phyloP scores from a whole-genome alignment of 2,113 vertebrate genomes.

The Lanius ludovicianus region DNA sequence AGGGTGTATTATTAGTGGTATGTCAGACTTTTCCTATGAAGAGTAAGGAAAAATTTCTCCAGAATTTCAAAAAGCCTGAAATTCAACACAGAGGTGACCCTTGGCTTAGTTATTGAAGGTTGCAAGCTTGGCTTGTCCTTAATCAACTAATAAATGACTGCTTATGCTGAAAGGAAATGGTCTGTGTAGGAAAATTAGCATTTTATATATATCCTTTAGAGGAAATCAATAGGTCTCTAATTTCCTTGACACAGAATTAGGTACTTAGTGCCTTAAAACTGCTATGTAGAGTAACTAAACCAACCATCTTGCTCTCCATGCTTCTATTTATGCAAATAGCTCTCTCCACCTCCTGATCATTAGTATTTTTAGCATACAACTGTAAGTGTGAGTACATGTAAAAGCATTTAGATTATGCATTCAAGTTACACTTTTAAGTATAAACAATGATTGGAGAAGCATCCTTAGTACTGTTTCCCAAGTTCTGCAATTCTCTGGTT shows the following conservation, averaged over 20 bases:
- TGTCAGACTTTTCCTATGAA: neutral
- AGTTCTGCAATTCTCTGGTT: neutral
- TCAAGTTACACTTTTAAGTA: neutral
- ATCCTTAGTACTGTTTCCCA: neutral
- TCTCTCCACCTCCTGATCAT: neutral
- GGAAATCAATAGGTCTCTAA: neutral
- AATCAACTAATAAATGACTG: neutral
- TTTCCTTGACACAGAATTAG: slow-evolving; percentile 10
- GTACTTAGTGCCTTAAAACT: neutral
- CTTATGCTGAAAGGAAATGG: neutral
- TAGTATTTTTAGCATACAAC: neutral
- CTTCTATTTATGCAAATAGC: neutral
- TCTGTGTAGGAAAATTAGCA: neutral
- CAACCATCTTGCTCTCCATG: neutral
- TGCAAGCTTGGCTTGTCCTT: neutral
- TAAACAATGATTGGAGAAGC: neutral
- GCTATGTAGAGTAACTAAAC: neutral
- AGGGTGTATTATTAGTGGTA: neutral
- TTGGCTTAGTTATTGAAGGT: neutral
- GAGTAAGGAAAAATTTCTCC: neutral
- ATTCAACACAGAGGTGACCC: neutral
- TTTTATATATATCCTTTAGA: neutral
- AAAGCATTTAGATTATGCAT: neutral
- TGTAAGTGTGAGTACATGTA: neutral
- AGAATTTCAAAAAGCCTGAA: neutral